Evolutionary conservation across 2,888 invertebrate genomes (phyloP).

Genomic region (Silvanus unidentatus): DNA sequence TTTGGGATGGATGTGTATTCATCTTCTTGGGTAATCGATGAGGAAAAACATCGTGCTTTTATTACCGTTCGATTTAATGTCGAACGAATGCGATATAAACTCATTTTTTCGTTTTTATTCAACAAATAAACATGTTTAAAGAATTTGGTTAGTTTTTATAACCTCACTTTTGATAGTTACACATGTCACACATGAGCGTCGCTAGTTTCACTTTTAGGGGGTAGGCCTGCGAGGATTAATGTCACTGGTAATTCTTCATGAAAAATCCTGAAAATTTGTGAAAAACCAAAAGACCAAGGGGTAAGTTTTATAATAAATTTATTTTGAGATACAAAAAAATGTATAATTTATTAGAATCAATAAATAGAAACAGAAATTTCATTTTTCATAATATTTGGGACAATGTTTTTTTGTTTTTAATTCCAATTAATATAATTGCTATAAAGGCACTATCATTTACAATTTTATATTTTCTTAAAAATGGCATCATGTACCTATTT

Average conservation of each 20-base stretch:
- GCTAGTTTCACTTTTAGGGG: too few relatives aligned
- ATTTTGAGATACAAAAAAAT: slow-evolving; percentile 30
- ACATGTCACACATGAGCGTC: not conserved
- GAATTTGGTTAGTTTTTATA: not conserved
- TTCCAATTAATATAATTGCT: slow-evolving; percentile 21
- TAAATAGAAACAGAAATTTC: slow-evolving; percentile 26
- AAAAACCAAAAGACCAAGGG: too few relatives aligned
- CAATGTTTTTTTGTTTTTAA: slow-evolving; percentile 17
- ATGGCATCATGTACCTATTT: slow-evolving; percentile 8
- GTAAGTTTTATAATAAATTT: slow-evolving; percentile 24
- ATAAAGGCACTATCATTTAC: slow-evolving; percentile 31
- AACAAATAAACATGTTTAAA: slow-evolving; percentile 2
- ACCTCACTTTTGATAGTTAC: not conserved
- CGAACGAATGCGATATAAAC: not conserved
- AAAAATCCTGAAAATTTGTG: too few relatives aligned
- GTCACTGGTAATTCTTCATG: too few relatives aligned
- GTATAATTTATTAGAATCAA: slow-evolving; percentile 30
- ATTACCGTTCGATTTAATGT: not conserved
- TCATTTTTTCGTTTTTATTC: not conserved
- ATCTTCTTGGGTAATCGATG: slow-evolving; percentile 26
- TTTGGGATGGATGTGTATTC: slow-evolving; percentile 42
- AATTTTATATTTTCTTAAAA: slow-evolving; percentile 14
- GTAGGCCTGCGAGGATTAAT: too few relatives aligned
- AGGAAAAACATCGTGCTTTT: slow-evolving; percentile 1
- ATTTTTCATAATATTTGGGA: not conserved